Evolutionary conservation across 2,888 invertebrate genomes (phyloP), one percentile per base, ranked within the genome.

Genomic region (Anagyrus pseudococci): DNA sequence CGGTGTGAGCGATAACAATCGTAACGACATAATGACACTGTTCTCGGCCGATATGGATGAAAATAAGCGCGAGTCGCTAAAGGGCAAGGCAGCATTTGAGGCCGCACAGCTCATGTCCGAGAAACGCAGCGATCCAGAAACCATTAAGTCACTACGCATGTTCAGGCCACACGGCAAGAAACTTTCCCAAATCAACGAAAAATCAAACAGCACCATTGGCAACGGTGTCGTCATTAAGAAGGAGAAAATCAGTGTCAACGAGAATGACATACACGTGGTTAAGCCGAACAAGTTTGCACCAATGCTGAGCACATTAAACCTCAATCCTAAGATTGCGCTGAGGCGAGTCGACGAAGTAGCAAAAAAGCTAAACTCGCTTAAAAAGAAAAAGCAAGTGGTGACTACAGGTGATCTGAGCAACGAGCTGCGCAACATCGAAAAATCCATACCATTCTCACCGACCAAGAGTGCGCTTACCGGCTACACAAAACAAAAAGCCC

Each of bases 121-220:
- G 49, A 81, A 80, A 59, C 73, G 78, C 4, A 81, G 84, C 66
- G 84, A 85, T 72, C 85, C 85, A 1, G 81, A 82, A 17, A 84
- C 84, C 6, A 74, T 85, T 2, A 85, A 84, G 73, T 82, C 83
- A 4, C 72, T 85, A 46, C 74, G 85, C 62, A 84, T 84, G 82
- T 85, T 84, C 67, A 77, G 86, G 69, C 83, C 82, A 2, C 77
- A 78, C 17, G 22, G 50, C 33, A 76, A 76, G 64, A 79, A 73
- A 66, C 57, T 77, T 15, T 44, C 73, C 15, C 62, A 56, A 13
- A 55, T 66, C 8, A 62, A 66, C 47, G 37, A 58, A 15, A 58
- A 55, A 15, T 26, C 44, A 4, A 55, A 22, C n/a, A 15, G n/a
- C 33, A 33, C n/a, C n/a, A 56, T 3, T 64, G 46, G 33, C 33